A percentile compares a stretch with the other conserved stretches of the same genome.
Conservation (phyloP, 2,888 invertebrate species). For the Idaea straminata region DNA sequence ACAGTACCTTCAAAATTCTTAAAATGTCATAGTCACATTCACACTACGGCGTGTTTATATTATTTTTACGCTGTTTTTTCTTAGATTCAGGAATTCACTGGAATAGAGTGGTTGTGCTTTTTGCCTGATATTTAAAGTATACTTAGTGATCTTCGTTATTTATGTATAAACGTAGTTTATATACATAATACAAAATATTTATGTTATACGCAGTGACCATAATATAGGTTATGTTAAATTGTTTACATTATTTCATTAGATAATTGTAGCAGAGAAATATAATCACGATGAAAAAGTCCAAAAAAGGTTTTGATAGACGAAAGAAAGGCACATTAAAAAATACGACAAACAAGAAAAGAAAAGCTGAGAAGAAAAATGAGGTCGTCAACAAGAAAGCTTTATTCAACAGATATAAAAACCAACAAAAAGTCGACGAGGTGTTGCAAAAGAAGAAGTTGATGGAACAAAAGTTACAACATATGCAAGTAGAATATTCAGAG, state of each 20-base stretch:
- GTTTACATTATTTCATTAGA: neutral
- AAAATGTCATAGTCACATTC: neutral
- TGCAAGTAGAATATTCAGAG: constrained; percentile 65
- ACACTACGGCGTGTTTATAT: neutral
- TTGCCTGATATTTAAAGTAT: no score
- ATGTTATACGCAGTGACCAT: neutral
- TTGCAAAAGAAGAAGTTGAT: constrained; percentile 60
- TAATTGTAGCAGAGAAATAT: neutral
- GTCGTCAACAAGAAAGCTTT: constrained; percentile 64
- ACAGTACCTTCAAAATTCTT: neutral
- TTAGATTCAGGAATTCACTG: no score
- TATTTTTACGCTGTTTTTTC: neutral
- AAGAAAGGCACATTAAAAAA: constrained; percentile 45
- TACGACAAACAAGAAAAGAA: constrained; percentile 50
- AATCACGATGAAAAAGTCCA: constrained; percentile 51
- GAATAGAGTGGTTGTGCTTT: no score
- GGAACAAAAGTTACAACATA: constrained; percentile 55
- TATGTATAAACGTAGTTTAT: neutral
- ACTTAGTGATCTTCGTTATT: no score
- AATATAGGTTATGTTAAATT: neutral
- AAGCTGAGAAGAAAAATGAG: constrained; percentile 43
- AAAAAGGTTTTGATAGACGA: constrained; percentile 48
- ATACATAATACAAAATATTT: neutral
- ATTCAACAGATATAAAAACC: constrained; percentile 74
- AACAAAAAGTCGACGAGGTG: constrained; percentile 71